Evolutionary conservation across 1,140 invertebrate genomes (phyloP).

Genomic region (Drosophila truncata): DNA sequence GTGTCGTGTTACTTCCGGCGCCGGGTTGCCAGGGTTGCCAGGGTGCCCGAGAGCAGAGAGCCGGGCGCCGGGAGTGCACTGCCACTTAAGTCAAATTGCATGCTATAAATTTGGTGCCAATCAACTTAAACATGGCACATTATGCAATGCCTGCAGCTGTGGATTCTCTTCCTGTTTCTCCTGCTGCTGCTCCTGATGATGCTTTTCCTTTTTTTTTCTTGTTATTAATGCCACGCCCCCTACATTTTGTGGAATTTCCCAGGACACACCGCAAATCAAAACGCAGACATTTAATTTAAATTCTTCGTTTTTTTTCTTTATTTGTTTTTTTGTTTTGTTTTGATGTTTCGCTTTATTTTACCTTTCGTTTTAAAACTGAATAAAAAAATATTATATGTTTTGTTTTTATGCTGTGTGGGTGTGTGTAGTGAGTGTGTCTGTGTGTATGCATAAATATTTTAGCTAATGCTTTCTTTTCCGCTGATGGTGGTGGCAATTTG

Average conservation of each 20-base stretch:
- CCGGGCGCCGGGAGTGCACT: slow-evolving; percentile 24
- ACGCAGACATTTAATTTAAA: slow-evolving; percentile 63
- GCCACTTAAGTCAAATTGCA: slow-evolving; percentile 81
- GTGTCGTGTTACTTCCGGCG: slow-evolving; percentile 81
- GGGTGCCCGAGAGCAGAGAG: slow-evolving; percentile 8
- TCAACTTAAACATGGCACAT: slow-evolving; percentile 76
- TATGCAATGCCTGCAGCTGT: slow-evolving; percentile 56
- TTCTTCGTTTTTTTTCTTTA: slow-evolving; percentile 35
- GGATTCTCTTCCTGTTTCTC: not conserved
- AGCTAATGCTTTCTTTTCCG: slow-evolving; percentile 52
- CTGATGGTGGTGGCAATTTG: slow-evolving; percentile 43
- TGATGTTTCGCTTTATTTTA: slow-evolving; percentile 59
- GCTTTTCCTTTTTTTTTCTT: slow-evolving; percentile 1
- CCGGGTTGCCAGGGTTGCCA: slow-evolving; percentile 36
- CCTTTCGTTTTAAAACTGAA: slow-evolving; percentile 56
- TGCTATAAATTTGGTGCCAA: slow-evolving; percentile 82
- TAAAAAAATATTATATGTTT: slow-evolving; percentile 68
- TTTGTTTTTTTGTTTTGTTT: slow-evolving; percentile 31
- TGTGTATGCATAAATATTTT: slow-evolving; percentile 63
- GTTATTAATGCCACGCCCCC: slow-evolving; percentile 18
- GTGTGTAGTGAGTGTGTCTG: slow-evolving; percentile 25
- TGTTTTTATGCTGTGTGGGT: slow-evolving; percentile 20
- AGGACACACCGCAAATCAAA: slow-evolving; percentile 43
- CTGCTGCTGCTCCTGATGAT: slow-evolving; percentile 19
- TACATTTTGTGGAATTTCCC: not conserved